Conservation (phyloP, 2,888 invertebrate species). For the Melitaea athalia region DNA sequence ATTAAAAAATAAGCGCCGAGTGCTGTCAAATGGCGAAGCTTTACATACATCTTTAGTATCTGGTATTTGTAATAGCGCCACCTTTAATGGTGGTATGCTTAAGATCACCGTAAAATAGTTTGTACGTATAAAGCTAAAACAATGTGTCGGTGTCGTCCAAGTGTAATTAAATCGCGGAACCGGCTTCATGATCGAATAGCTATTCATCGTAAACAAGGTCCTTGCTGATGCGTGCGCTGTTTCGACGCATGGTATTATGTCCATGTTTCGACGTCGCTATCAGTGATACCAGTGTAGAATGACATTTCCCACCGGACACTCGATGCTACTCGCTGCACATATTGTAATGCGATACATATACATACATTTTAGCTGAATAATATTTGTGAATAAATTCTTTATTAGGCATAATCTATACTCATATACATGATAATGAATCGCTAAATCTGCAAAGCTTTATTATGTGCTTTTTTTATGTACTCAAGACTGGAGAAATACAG, state of each 20-base stretch:
- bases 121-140: slow-evolving; percentile 41
- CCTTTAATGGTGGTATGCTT: slow-evolving; percentile 4
- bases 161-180: slow-evolving; percentile 68
- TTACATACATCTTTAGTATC: too few relatives aligned
- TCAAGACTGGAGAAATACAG: too few relatives aligned
- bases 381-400: not conserved
- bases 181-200: slow-evolving; percentile 52
- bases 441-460: too few relatives aligned
- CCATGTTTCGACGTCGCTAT: too few relatives aligned
- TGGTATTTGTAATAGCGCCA: not conserved
- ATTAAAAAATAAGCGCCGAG: too few relatives aligned
- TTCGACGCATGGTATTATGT: too few relatives aligned
- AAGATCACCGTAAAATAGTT: slow-evolving; percentile 10
- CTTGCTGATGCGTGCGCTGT: slow-evolving; percentile 60
- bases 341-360: slow-evolving; percentile 25
- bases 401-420: too few relatives aligned
- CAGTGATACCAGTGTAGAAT: slow-evolving; percentile 49
- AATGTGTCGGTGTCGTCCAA: slow-evolving; percentile 54
- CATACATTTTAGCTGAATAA: slow-evolving; percentile 8
- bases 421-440: too few relatives aligned
- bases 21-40: too few relatives aligned
- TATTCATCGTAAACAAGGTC: slow-evolving; percentile 70
- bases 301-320: slow-evolving; percentile 29
- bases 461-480: too few relatives aligned
- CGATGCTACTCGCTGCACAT: slow-evolving; percentile 20